Evolutionary conservation across 2,797 vertebrate species (phyloP).

Genomic region (Perodicticus potto): DNA sequence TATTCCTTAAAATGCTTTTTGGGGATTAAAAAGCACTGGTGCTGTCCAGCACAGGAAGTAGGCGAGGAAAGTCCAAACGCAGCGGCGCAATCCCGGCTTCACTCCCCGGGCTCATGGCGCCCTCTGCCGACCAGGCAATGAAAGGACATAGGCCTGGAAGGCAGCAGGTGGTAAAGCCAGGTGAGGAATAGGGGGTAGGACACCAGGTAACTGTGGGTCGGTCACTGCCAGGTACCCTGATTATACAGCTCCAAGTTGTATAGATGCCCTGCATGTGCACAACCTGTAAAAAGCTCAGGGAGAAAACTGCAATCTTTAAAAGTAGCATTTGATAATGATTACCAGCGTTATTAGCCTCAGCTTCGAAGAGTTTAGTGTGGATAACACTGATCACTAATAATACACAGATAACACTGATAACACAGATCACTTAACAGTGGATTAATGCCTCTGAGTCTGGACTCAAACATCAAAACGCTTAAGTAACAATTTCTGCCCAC

Average conservation of each 20-base stretch:
- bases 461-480: background rate
- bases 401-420: no score
- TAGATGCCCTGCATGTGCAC: background rate
- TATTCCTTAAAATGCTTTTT: background rate
- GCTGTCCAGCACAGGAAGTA: background rate
- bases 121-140: conserved; percentile 73
- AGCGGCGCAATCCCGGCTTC: background rate
- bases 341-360: background rate
- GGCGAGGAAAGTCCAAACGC: background rate
- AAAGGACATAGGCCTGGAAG: background rate
- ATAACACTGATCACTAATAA: background rate
- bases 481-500: background rate
- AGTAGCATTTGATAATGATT: background rate
- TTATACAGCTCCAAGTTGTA: background rate
- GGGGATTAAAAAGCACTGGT: background rate
- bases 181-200: background rate
- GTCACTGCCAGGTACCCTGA: background rate
- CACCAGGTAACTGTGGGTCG: background rate
- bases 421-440: background rate
- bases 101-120: conserved; percentile 65
- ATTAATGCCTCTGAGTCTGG: background rate
- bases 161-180: background rate
- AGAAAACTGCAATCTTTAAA: background rate
- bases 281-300: background rate
- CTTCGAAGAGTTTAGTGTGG: background rate